Base-by-base conservation (phyloP, 2,797 vertebrate genomes). In the Darevskia nairensis region DNA sequence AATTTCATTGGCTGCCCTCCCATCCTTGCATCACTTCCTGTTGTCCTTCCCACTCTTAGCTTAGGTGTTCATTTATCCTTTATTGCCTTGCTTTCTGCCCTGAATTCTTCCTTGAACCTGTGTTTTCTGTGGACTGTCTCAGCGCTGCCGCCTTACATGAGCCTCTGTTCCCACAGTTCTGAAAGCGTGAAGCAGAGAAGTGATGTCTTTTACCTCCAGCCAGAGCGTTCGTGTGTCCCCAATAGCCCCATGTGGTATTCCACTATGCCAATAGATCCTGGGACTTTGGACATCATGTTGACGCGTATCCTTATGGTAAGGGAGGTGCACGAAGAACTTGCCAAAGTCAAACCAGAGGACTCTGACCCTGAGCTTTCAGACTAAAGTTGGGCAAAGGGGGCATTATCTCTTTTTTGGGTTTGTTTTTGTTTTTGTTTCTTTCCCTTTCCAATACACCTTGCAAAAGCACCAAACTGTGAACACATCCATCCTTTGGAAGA, bases 221-320 rank as follows among this genome's bases (percentile, higher is more conserved):
- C 99, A 0, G 99, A 99, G 96, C 98, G 98, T 87, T 98, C 98
- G 92, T 99, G 99, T 87, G 98, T 99, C n/a, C 98, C 99, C 89
- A 99, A 98, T 93, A 99, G 99, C 94, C 99, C 99, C 27, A 97
- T 99, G 96, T 99, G 99, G 99, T 99, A 98, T 95, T 99, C 98
- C 92, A 98, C 98, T 41, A 96, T 97, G 79, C 96, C 98, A 5
- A 97, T 99, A 95, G 98, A 99, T 27, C 97, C 98, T 64, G 94
- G 91, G 92, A 98, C 98, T 93, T 97, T 99, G 98, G 98, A 99
- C 94, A 97, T 97, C 97, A 99, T 99, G 99, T 97, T 99, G 92
- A 98, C 97, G 11, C 97, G 99, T 82, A 99, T 99, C 95, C 98
- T 99, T 87, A 98, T 98, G 86, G 98, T 99, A 95, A 96, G 98